These are phyloP conservation scores for Dolichallabes microphthalmus DNA, from an alignment of 2,113 vertebrate species.

Conservation along the genomic window DNA sequence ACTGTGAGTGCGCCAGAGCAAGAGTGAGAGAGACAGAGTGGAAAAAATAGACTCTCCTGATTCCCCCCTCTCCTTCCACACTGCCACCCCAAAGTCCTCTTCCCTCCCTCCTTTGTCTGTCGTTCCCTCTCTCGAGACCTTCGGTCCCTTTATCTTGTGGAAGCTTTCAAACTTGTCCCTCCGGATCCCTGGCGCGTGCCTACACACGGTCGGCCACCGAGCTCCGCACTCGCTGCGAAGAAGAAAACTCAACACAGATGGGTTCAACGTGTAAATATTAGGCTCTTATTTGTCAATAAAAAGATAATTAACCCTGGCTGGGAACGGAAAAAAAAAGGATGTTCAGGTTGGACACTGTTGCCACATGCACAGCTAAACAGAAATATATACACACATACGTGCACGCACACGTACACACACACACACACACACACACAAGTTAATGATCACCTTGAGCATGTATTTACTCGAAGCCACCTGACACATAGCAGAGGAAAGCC, in stretches of 20 bases:
- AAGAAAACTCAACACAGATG: not conserved
- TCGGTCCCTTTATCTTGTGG: slow-evolving; percentile 29
- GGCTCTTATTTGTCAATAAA: not conserved
- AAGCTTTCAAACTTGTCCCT: slow-evolving; percentile 40
- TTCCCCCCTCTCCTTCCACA: slow-evolving; percentile 62
- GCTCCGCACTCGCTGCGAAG: not conserved
- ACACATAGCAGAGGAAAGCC: slow-evolving; percentile 24
- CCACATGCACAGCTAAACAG: slow-evolving; percentile 7
- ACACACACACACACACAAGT: not conserved
- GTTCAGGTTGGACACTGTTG: not conserved
- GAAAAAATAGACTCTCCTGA: slow-evolving; percentile 72
- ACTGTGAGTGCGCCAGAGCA: slow-evolving; percentile 58
- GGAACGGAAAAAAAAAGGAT: not conserved
- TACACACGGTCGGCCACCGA: slow-evolving; percentile 12
- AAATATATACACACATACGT: no score
- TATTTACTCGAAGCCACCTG: slow-evolving; percentile 31
- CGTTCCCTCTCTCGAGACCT: slow-evolving; percentile 35
- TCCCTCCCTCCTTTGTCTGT: slow-evolving; percentile 34
- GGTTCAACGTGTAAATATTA: not conserved
- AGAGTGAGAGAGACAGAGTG: slow-evolving; percentile 21
- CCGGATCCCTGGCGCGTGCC: not conserved
- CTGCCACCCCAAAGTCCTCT: slow-evolving; percentile 39
- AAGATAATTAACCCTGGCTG: not conserved
- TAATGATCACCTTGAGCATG: slow-evolving; percentile 41
- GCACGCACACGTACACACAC: no score